Conservation (phyloP, 2,797 vertebrate species). For the Megaceryle alcyon region DNA sequence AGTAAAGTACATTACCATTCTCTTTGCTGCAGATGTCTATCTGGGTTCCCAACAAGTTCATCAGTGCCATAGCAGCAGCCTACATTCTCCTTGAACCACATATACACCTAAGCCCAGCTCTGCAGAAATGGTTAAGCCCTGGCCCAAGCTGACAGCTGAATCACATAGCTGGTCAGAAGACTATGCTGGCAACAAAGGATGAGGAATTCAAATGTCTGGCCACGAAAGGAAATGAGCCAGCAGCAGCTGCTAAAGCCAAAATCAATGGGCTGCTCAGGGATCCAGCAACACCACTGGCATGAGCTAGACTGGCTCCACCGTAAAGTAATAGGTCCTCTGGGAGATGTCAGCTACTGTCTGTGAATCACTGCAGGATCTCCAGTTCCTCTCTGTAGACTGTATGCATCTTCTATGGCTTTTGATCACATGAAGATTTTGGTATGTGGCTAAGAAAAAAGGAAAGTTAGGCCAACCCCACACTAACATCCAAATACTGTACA, state of each 20-base stretch:
- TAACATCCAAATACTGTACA: not conserved
- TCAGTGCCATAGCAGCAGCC: not conserved
- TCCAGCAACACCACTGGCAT: constrained; percentile 11
- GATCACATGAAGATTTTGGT: not conserved
- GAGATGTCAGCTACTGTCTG: constrained; percentile 29
- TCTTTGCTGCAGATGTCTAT: not conserved
- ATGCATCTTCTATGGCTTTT: not conserved
- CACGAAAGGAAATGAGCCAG: constrained; percentile 21
- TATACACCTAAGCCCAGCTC: not conserved
- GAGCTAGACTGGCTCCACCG: constrained; percentile 15
- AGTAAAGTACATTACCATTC: not conserved
- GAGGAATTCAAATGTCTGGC: constrained; percentile 38
- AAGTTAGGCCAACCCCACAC: not conserved
- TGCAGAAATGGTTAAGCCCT: not conserved
- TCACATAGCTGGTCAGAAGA: not conserved
- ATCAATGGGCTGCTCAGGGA: not conserved
- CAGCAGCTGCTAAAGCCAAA: constrained; percentile 19
- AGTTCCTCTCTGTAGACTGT: accelerated
- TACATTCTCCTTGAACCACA: not conserved
- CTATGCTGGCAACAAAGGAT: not conserved
- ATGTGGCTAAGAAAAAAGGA: not conserved
- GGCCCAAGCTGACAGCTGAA: not conserved
- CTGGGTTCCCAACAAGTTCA: not conserved
- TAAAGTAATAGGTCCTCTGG: not conserved
- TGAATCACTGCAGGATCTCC: constrained; percentile 5